Percentiles rank a stretch among this genome's conserved stretches.
Conservation (phyloP, 2,113 vertebrate species). For the Dasyurus viverrinus region DNA sequence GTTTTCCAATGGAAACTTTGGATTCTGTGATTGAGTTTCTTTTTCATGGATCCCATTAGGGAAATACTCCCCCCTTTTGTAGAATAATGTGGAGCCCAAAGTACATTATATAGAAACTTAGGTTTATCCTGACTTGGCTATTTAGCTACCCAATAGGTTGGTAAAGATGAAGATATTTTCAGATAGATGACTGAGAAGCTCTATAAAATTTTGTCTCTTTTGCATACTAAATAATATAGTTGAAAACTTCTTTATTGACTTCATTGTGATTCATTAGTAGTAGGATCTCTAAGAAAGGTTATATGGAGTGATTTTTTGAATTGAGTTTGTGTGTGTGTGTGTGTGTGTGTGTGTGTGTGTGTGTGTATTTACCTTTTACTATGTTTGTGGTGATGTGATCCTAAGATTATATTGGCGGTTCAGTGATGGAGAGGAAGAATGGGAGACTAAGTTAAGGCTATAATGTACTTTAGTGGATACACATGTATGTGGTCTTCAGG, state of each 20-base stretch:
- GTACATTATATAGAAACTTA: not conserved
- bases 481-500: not conserved
- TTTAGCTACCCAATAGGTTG: not conserved
- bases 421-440: not conserved
- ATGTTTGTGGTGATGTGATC: not conserved
- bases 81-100: not conserved
- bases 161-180: slow-evolving; percentile 6
- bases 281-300: not conserved
- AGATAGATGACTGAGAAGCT: not conserved
- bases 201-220: not conserved
- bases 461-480: not conserved
- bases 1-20: not conserved
- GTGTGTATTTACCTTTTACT: not conserved
- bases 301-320: not conserved
- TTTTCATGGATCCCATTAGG: not conserved
- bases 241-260: not conserved
- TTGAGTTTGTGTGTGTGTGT: not conserved
- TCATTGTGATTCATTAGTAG: not conserved
- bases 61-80: not conserved
- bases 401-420: not conserved
- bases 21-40: not conserved
- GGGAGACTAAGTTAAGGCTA: not conserved
- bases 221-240: not conserved
- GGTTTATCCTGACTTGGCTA: slow-evolving; percentile 22
- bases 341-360: not conserved